phyloP scores from a whole-genome alignment of 2,888 invertebrate genomes.

The Prenolepis imparis region DNA sequence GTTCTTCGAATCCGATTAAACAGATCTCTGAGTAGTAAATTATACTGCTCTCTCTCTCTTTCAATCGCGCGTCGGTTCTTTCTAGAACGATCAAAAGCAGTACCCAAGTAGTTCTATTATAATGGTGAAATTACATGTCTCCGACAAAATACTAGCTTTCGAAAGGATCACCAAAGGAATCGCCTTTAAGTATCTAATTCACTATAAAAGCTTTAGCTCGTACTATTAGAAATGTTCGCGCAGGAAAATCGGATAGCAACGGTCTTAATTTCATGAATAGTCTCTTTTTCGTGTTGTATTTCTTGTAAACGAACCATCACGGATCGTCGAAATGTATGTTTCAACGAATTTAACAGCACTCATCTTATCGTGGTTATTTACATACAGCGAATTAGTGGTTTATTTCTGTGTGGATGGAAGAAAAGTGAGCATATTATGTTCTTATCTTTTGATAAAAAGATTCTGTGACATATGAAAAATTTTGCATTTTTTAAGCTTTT shows the following conservation, averaged over 20 bases:
- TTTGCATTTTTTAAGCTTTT: not conserved
- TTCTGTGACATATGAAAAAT: not conserved
- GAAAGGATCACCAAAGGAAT: constrained; percentile 23
- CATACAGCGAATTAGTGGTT: constrained; percentile 42
- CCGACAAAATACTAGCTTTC: constrained; percentile 22
- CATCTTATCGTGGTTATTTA: constrained; percentile 50
- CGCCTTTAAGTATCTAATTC: constrained; percentile 38
- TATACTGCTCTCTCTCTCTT: not conserved
- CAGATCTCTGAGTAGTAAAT: not conserved
- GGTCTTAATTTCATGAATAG: constrained; percentile 45
- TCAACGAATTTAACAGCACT: constrained; percentile 47
- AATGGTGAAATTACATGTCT: not conserved
- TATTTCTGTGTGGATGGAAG: constrained; percentile 30
- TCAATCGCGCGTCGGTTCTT: not conserved
- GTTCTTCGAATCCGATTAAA: not conserved
- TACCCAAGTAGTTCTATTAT: not conserved
- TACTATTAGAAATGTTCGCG: constrained; percentile 28
- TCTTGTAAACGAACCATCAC: not conserved
- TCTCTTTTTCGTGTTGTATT: constrained; percentile 1
- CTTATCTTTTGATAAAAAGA: not conserved
- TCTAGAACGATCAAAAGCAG: not conserved
- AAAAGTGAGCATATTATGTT: constrained; percentile 8
- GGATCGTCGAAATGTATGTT: constrained; percentile 23
- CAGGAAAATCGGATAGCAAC: constrained; percentile 26
- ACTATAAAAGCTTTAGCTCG: constrained; percentile 3